A percentile compares a stretch with the other conserved stretches of the same genome.
Evolutionary conservation across 2,888 invertebrate species (phyloP).

Genomic region (Rotaria magnacalcarata): DNA sequence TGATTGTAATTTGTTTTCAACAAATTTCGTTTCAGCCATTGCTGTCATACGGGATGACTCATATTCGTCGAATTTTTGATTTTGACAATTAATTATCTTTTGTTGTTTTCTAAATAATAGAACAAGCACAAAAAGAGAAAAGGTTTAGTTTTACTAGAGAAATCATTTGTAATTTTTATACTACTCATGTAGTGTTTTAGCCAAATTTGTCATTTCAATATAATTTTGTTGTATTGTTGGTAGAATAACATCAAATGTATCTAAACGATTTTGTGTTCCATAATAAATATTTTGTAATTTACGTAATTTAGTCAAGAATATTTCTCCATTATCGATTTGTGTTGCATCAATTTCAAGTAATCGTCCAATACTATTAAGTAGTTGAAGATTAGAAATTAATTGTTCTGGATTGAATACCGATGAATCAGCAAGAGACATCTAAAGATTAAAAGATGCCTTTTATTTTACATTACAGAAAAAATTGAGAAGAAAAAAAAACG

Average conservation of each 20-base stretch:
- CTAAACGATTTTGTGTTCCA: background rate
- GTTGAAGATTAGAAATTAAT: slow-evolving; percentile 16
- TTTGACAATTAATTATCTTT: background rate
- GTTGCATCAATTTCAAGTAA: background rate
- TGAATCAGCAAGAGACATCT: background rate
- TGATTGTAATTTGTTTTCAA: slow-evolving; percentile 7
- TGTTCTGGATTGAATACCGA: background rate
- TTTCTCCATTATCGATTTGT: slow-evolving; percentile 5
- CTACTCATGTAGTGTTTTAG: slow-evolving; percentile 1
- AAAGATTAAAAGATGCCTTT: background rate
- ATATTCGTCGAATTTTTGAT: slow-evolving; percentile 12
- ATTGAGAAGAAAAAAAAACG: background rate
- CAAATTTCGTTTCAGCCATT: background rate
- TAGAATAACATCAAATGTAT: background rate
- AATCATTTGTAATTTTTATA: background rate
- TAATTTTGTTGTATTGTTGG: slow-evolving; percentile 34
- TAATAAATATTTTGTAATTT: background rate
- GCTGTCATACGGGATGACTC: background rate
- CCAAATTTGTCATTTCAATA: background rate
- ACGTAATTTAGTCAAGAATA: background rate
- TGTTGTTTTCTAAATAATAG: slow-evolving; percentile 13
- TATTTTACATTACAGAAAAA: background rate
- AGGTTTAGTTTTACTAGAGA: background rate
- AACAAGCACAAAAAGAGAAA: background rate
- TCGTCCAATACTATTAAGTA: background rate